Base-by-base conservation (phyloP, 30 jellyfish, hydroid and myxozoan genomes). In the Aurelia aurita complex sp. Pacific region DNA sequence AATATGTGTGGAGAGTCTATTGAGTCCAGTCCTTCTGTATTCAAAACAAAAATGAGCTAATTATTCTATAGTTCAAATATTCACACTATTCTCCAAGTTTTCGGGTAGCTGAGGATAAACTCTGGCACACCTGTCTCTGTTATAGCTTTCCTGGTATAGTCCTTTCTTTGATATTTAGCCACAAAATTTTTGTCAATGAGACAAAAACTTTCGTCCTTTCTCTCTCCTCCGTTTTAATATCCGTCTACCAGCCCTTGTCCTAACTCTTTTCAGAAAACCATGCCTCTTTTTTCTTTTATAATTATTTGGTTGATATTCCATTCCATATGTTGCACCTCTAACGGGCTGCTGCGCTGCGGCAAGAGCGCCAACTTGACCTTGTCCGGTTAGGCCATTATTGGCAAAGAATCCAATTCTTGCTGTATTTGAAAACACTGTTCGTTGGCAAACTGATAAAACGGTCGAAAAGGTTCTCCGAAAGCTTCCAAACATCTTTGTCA, bases 221-320 rank as follows among this genome's bases (percentile, higher is more conserved):
- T 71, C 88, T 82, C 90, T 42, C 51, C 98, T 77, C 43, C 96
- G 77, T 81, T 79, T 89, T 32, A 93, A 53, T 18, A 88, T 67
- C 34, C 74, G 69, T 63, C 98, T 80, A 9, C 98, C 98, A 23
- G 97, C 97, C 33, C 64, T 84, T 2, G 98, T 93, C 16, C 82
- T 79, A 64, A 19, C 65, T 74, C 98, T 78, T 73, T 74, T 75
- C 61, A 93, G 86, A 80, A 73, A 93, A 2, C 98, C 98, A 74
- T 88, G 97, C 55, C 88, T 88, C 52, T 91, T 76, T 85, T 93
- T 93, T 19, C 98, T 68, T 43, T 93, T 94, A 19, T 67, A 89
- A 80, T 93, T 93, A 67, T 89, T 93, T n/a, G 98, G 98, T 65
- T 93, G 98, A 80, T 93, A 93, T 74, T 93, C 98, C 97, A 88